A percentile compares a stretch with the other conserved stretches of the same genome.
Evolutionary conservation across 2,113 vertebrate species (phyloP).

Genomic region (Daboia siamensis): DNA sequence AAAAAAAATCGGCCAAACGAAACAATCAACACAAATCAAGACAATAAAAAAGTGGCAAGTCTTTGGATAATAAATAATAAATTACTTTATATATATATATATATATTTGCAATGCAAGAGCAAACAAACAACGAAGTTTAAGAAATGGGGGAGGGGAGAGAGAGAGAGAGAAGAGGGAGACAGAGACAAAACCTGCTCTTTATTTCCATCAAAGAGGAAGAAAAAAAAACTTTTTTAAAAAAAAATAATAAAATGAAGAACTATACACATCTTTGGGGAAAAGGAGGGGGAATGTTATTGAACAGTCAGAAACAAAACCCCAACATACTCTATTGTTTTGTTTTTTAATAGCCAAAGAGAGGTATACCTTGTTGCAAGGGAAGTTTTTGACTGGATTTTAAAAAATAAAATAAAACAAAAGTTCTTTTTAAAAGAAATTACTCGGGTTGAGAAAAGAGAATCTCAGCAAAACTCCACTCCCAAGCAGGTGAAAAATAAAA

Average conservation of each 20-base stretch:
- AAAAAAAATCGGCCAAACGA: conserved; percentile 80
- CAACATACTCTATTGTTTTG: conserved; percentile 76
- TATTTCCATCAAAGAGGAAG: conserved; percentile 60
- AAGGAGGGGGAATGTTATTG: conserved; percentile 74
- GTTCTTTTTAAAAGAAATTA: conserved; percentile 29
- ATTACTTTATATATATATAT: conserved; percentile 80
- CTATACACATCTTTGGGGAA: conserved; percentile 95
- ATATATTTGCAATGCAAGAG: conserved; percentile 90
- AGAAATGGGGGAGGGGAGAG: not conserved
- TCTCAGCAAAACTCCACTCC: conserved; percentile 12
- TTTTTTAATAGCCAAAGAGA: conserved; percentile 79
- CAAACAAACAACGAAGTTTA: conserved; percentile 75
- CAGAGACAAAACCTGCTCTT: conserved; percentile 34
- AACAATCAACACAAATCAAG: conserved; percentile 39
- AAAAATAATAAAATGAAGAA: conserved; percentile 82
- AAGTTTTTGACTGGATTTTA: conserved; percentile 77
- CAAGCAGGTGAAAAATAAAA: not conserved
- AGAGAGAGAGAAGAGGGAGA: not conserved
- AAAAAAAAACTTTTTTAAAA: conserved; percentile 40
- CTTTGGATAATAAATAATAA: conserved; percentile 99
- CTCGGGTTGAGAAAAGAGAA: conserved; percentile 68
- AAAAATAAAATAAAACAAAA: conserved; percentile 19
- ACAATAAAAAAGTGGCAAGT: conserved; percentile 87
- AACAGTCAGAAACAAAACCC: conserved; percentile 92
- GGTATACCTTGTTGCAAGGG: conserved; percentile 97